These are phyloP conservation scores for Thaumetopoea pityocampa DNA, from an alignment of 1,140 invertebrate species.

Conservation along the genomic window DNA sequence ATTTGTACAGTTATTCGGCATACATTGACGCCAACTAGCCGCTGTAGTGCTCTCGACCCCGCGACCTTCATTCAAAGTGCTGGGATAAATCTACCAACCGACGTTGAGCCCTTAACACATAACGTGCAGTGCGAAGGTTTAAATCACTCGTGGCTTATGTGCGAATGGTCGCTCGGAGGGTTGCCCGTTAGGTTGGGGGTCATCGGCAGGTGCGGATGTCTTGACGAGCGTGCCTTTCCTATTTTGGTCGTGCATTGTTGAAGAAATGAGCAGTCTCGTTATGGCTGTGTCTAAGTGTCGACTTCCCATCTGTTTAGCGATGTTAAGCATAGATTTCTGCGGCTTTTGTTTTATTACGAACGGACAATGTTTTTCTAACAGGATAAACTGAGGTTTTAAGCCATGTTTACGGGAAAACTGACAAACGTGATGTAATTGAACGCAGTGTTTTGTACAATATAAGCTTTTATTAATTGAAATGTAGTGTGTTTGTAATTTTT, in stretches of 20 bases:
- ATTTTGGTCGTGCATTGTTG: slow-evolving; percentile 65
- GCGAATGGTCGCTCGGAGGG: slow-evolving; percentile 38
- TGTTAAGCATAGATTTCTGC: slow-evolving; percentile 7
- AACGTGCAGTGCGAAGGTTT: slow-evolving; percentile 8
- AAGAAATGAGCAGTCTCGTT: slow-evolving; percentile 50
- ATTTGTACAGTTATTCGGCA: slow-evolving; percentile 64
- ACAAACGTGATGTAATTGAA: too few species aligned
- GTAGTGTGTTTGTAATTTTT: too few species aligned
- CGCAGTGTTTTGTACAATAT: too few species aligned
- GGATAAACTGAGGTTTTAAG: too few species aligned
- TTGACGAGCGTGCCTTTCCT: slow-evolving; percentile 61
- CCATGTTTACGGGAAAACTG: too few species aligned
- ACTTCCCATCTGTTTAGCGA: slow-evolving; percentile 7
- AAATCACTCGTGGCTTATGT: slow-evolving; percentile 21
- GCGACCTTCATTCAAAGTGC: slow-evolving; percentile 67
- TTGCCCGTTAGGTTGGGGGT: slow-evolving; percentile 62
- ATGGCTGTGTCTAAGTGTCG: slow-evolving; percentile 19
- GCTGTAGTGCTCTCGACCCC: slow-evolving; percentile 54
- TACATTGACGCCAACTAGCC: slow-evolving; percentile 58
- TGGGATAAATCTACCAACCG: slow-evolving; percentile 31
- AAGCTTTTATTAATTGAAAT: too few species aligned
- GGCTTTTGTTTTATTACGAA: slow-evolving; percentile 3
- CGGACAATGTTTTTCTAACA: too few species aligned
- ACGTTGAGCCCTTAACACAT: slow-evolving; percentile 20
- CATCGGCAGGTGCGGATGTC: slow-evolving; percentile 70